Evolutionary conservation across 1,140 invertebrate species (phyloP).

Genomic region (Melanaphis sacchari): DNA sequence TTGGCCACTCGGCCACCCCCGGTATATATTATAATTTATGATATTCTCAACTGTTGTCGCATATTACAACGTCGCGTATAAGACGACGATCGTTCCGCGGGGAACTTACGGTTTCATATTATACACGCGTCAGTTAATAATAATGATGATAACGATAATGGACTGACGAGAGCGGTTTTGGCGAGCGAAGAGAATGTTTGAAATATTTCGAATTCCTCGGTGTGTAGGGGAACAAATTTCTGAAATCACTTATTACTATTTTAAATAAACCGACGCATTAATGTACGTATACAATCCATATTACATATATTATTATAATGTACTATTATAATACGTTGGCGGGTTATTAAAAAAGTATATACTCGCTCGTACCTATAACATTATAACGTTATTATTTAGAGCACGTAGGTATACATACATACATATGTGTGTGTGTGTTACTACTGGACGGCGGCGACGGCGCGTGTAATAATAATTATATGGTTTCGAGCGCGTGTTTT

Average conservation of each 20-base stretch:
- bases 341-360: neutral
- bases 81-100: neutral
- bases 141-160: neutral
- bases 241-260: conserved; percentile 5
- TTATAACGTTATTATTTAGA: conserved; percentile 16
- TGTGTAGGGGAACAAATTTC: neutral
- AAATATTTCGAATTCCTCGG: neutral
- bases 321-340: neutral
- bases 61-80: neutral
- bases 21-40: no score
- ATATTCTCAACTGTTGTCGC: neutral
- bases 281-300: neutral
- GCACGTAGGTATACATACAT: neutral
- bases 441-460: conserved; percentile 39
- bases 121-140: no score
- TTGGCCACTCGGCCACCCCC: no score
- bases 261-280: neutral
- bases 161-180: neutral
- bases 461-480: conserved; percentile 52
- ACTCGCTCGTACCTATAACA: neutral
- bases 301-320: neutral
- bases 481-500: conserved; percentile 26
- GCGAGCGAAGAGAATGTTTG: neutral
- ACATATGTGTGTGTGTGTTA: neutral
- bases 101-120: neutral